Conservation (phyloP, 1,140 invertebrate genomes). For the Panagrolaimus sp. region DNA sequence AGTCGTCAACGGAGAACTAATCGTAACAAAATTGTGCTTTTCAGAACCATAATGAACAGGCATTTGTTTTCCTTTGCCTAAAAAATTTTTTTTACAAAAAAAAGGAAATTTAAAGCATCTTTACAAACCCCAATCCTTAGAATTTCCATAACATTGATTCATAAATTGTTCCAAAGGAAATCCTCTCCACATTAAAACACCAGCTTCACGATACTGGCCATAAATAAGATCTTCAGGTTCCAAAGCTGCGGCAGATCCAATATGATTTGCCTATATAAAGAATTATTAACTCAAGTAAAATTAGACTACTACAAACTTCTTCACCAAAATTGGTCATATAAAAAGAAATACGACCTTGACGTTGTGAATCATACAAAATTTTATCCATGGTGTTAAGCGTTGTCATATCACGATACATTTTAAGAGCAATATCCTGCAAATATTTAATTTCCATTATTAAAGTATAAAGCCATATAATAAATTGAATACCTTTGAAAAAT, state of each 20-base stretch:
- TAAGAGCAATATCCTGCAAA: conserved; percentile 45
- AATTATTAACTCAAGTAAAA: neutral
- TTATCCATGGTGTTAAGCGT: conserved; percentile 85
- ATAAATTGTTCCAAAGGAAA: conserved; percentile 79
- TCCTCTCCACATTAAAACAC: conserved; percentile 83
- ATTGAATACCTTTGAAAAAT: conserved; percentile 45
- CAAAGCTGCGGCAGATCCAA: conserved; percentile 88
- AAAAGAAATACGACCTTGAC: conserved; percentile 96
- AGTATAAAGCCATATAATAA: conserved; percentile 6
- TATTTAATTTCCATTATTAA: neutral
- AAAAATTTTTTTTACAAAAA: conserved; percentile 23
- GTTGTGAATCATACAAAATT: conserved; percentile 93
- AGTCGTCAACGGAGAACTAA: conserved; percentile 87
- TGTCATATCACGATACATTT: conserved; percentile 69
- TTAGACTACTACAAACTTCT: conserved; percentile 68
- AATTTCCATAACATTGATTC: conserved; percentile 94
- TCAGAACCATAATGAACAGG: conserved; percentile 65
- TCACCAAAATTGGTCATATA: conserved; percentile 99
- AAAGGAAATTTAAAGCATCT: conserved; percentile 1
- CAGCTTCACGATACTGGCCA: conserved; percentile 88
- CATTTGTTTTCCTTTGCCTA: conserved; percentile 59
- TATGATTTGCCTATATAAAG: conserved; percentile 63
- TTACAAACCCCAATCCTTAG: conserved; percentile 76
- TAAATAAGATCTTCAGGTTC: conserved; percentile 78
- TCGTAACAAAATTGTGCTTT: conserved; percentile 82